Base-by-base conservation (phyloP, 1,140 invertebrate genomes). In the Pogonognathellus flavescens region DNA sequence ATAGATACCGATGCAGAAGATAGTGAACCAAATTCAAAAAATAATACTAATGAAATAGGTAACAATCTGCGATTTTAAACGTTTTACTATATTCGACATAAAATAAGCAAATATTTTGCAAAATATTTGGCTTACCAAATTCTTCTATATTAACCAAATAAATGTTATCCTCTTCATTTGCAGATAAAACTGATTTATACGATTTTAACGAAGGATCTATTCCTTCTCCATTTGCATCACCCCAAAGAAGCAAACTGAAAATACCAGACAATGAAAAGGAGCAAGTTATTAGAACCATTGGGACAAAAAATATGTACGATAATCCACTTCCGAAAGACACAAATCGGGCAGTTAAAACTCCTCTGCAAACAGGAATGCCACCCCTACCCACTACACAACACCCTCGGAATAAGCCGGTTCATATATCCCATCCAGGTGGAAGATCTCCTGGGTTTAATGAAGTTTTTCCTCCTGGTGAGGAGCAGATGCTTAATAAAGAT, bases 121-220 rank as follows among this genome's bases (percentile, higher is more conserved):
- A n/a, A n/a, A n/a, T n/a, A n/a, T n/a, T n/a, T n/a, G n/a, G n/a
- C n/a, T n/a, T n/a, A n/a, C n/a, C n/a, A n/a, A n/a, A n/a, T n/a
- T n/a, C n/a, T n/a, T n/a, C n/a, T n/a, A n/a, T n/a, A n/a, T n/a
- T n/a, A n/a, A n/a, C n/a, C n/a, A n/a, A n/a, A n/a, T n/a, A n/a
- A n/a, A n/a, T 7, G 80, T 80, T 80, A 59, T n/a, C n/a, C n/a
- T n/a, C n/a, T n/a, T n/a, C n/a, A n/a, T 18, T 85, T 80, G 14
- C 80, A 70, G 85, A 86, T 8, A 86, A 84, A 25, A 81, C 57
- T 25, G 88, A 88, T 85, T 76, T 89, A 31, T 89, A 89, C 70
- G 87, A 89, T 85, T 89, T 89, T 52, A 88, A 88, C 50, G 88
- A 89, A 52, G 85, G 85, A 18, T 86, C 88, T 7, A 82, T 86